Percentiles rank a stretch among this genome's conserved stretches.
These are phyloP conservation scores for Dicentrarchus labrax DNA, from an alignment of 2,113 vertebrate genomes.

Conservation along the genomic window DNA sequence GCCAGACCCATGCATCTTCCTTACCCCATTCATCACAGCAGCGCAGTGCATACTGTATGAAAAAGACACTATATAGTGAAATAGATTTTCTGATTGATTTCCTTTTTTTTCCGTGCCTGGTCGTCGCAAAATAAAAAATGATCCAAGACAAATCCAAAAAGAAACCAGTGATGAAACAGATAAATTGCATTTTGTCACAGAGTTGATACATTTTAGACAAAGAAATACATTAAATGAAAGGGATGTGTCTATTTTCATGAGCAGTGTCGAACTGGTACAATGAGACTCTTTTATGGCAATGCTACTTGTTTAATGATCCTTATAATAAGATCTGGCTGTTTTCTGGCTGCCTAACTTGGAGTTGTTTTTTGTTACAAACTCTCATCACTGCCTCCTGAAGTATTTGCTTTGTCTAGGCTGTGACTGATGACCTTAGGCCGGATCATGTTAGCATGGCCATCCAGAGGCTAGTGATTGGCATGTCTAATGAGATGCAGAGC, in stretches of 20 bases:
- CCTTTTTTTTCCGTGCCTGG: not conserved
- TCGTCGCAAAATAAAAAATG: not conserved
- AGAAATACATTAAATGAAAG: not conserved
- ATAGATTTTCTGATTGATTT: slow-evolving; percentile 14
- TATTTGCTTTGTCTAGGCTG: slow-evolving; percentile 36
- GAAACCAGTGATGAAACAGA: not conserved
- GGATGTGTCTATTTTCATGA: not conserved
- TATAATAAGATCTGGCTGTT: slow-evolving; percentile 7
- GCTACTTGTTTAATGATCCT: slow-evolving; percentile 5
- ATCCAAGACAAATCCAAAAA: not conserved
- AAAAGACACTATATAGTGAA: not conserved
- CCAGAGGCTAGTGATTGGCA: slow-evolving; percentile 31
- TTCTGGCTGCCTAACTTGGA: not conserved
- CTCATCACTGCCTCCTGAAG: slow-evolving; percentile 12
- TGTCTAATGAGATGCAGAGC: slow-evolving; percentile 46
- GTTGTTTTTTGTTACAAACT: slow-evolving; percentile 8
- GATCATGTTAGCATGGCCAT: slow-evolving; percentile 1
- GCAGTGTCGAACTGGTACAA: not conserved
- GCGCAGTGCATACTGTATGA: not conserved
- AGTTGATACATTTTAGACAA: not conserved
- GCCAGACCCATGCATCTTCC: not conserved
- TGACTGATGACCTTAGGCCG: slow-evolving; percentile 27
- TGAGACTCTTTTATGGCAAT: not conserved
- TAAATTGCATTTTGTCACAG: not conserved
- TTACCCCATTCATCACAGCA: not conserved